Base-by-base conservation (phyloP, 2,113 vertebrate genomes). In the Mustela lutreola region DNA sequence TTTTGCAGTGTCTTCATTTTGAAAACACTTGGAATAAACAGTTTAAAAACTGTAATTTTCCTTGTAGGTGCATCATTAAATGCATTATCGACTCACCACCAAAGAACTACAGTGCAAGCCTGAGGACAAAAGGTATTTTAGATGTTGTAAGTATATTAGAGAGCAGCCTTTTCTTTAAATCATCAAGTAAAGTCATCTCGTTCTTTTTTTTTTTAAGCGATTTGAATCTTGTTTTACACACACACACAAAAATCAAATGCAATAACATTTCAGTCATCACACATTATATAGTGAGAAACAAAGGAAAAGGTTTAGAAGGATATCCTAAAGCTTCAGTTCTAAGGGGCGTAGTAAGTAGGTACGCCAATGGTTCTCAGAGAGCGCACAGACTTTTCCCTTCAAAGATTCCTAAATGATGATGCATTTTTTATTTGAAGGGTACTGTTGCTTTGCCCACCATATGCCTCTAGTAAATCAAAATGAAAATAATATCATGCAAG, bases 21-120 rank as follows among this genome's bases (percentile, higher is more conserved):
- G 96, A 98, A 98, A 95, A 88, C 89, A 97, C 45, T 97, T 82
- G 0, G 62, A 97, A 98, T 94, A 98, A 98, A 97, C 91, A 97
- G 92, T 96, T 98, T 95, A 89, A 97, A 98, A 98, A 98, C 82
- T 97, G 7, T 98, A 84, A 97, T 98, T 98, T 98, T 98, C 97
- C 98, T 98, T 97, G 82, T 97, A 98, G 92, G 48, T 98, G 80
- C 45, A 92, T 24, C 95, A 95, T 96, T 98, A 98, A 90, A 97
- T 97, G 97, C 85, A 97, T 94, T 97, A 97, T 97, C 28, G 4
- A 98, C 91, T 98, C 19, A 96, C 58, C 79, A 98, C 56, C 86
- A 58, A 48, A 97, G 90, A 98, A 94, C 58, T 97, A 92, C 42
- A 85, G 50, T 76, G 89, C 85, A 97, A 91, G 96, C 98, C 97